phyloP scores from a whole-genome alignment of 2,113 vertebrate species.

The Arenaria interpres region DNA sequence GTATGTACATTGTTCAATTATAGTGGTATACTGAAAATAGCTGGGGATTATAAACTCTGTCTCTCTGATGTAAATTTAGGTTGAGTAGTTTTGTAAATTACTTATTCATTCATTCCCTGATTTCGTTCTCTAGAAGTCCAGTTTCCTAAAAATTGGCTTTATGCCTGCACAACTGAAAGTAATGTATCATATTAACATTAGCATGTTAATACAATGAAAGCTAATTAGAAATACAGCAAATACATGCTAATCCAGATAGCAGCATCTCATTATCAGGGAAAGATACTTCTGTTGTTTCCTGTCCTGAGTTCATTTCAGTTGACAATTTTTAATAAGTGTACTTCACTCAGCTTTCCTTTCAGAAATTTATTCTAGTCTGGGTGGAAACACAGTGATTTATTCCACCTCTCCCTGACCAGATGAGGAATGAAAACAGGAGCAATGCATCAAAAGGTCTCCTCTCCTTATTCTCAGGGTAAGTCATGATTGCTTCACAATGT shows the following conservation, averaged over 20 bases:
- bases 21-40: conserved; percentile 56
- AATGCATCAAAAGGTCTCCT: conserved; percentile 32
- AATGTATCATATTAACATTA: conserved; percentile 63
- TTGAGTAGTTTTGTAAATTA: conserved; percentile 61
- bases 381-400: conserved; percentile 45
- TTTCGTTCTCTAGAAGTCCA: conserved; percentile 68
- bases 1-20: conserved; percentile 64
- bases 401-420: neutral
- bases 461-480: neutral
- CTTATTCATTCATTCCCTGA: conserved; percentile 64
- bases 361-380: conserved; percentile 28
- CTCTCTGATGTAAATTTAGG: conserved; percentile 42
- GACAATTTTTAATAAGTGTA: conserved; percentile 28
- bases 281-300: conserved; percentile 36
- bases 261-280: conserved; percentile 24
- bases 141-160: conserved; percentile 49
- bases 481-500: neutral
- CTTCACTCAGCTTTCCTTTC: neutral
- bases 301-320: conserved; percentile 1
- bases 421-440: conserved; percentile 9
- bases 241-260: conserved; percentile 29
- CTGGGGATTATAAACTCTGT: conserved; percentile 53
- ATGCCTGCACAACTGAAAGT: conserved; percentile 39
- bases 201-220: conserved; percentile 57
- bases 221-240: conserved; percentile 62